Conservation (phyloP, 2,797 vertebrate genomes). For the Mus caroli region DNA sequence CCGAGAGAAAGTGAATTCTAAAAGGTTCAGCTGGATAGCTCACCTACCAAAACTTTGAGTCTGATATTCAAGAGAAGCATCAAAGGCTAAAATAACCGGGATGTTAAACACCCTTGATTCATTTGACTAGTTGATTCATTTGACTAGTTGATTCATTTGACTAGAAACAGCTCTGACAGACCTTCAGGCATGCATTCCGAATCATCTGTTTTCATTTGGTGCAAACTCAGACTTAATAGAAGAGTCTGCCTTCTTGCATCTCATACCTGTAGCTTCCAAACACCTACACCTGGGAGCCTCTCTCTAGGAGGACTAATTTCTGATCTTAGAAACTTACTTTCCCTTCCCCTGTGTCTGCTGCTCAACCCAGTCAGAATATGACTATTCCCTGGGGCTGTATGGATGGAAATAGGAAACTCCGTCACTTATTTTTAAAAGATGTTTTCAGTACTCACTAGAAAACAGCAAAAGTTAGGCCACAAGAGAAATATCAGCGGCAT, state of each 20-base stretch:
- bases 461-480: no score
- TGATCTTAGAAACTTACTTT: slow-evolving; percentile 67
- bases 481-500: no score
- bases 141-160: slow-evolving; percentile 55
- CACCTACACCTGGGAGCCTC: slow-evolving; percentile 38
- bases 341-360: slow-evolving; percentile 26
- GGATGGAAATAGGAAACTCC: slow-evolving; percentile 64
- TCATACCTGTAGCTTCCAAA: slow-evolving; percentile 53
- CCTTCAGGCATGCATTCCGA: slow-evolving; percentile 48
- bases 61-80: slow-evolving; percentile 52
- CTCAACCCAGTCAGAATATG: slow-evolving; percentile 40
- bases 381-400: slow-evolving; percentile 63
- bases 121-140: slow-evolving; percentile 50
- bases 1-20: background rate
- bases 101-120: slow-evolving; percentile 37
- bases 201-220: slow-evolving; percentile 63
- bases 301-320: slow-evolving; percentile 56
- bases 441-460: no score
- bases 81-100: slow-evolving; percentile 7
- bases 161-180: slow-evolving; percentile 58
- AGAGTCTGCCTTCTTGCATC: slow-evolving; percentile 58
- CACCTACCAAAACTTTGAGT: background rate
- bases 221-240: slow-evolving; percentile 66
- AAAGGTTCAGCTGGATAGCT: slow-evolving; percentile 19
- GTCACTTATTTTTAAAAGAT: background rate